A percentile compares a stretch with the other conserved stretches of the same genome.
Evolutionary conservation across 2,888 invertebrate genomes (phyloP).

Genomic region (Polydrusus pterygomalis): DNA sequence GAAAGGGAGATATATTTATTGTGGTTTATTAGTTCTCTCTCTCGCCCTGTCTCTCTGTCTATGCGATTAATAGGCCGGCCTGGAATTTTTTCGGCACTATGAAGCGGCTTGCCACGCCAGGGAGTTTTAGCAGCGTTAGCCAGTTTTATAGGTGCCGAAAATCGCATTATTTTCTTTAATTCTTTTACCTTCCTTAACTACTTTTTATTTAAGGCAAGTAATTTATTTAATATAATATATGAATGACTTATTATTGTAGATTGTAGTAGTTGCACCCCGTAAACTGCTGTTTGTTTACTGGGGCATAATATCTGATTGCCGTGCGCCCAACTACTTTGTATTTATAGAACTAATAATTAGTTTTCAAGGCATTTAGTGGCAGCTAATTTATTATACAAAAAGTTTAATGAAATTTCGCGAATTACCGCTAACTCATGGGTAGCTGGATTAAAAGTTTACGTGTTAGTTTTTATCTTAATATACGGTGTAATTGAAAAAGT

Average conservation of each 20-base stretch:
- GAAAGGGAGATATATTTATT: no score
- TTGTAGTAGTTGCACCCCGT: background rate
- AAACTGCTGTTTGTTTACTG: background rate
- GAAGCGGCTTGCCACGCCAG: no score
- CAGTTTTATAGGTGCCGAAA: no score
- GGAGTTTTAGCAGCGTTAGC: no score
- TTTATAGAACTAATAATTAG: constrained; percentile 38
- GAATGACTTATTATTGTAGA: background rate
- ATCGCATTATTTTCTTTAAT: no score
- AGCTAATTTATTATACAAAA: constrained; percentile 50
- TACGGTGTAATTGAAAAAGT: constrained; percentile 54
- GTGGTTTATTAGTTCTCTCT: no score
- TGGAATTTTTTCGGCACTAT: no score
- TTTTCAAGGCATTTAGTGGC: constrained; percentile 12
- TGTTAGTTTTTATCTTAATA: constrained; percentile 54
- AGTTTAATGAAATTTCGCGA: constrained; percentile 52
- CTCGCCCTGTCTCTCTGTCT: no score
- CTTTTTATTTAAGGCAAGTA: no score
- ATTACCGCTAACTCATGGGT: constrained; percentile 33
- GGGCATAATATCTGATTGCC: constrained; percentile 21
- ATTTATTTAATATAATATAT: no score
- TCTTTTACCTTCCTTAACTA: no score
- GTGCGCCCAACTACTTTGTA: background rate
- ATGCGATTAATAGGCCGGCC: no score
- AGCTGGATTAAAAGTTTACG: constrained; percentile 52